Base-by-base conservation (phyloP, 2,113 vertebrate species). In the Rhabdomys dilectus region DNA sequence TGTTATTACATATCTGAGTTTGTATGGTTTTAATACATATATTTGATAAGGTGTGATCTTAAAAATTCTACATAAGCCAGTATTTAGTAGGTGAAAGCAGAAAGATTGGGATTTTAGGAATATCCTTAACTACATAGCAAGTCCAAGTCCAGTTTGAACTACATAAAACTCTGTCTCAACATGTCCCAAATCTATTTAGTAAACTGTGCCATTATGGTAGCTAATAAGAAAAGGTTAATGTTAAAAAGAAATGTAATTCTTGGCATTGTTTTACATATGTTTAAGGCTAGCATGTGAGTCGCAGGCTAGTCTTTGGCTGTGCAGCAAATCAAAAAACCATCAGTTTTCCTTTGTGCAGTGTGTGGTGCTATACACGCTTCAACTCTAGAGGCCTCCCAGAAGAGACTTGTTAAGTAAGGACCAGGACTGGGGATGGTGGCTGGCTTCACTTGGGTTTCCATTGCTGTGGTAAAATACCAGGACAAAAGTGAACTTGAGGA, bases 301-400 rank as follows among this genome's bases (percentile, higher is more conserved):
- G 36, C 21, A 58, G 19, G 24, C 10, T 60, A 58, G 80, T n/a
- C 80, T 58, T 82, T 58, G 36, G 19, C 34, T 39, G 22, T 84
- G 22, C 42, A 42, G 36, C 80, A 62, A 84, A 24, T 31, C 10
- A 48, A 34, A 72, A 70, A 51, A 16, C 3, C 34, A 53, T 77
- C 60, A 58, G 26, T 76, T 93, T 94, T 73, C 17, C 39, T 92
- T 89, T 80, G 45, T 90, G 86, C 48, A 31, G 51, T 85, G 22
- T 85, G 22, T 92, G 31, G 39, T 72, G 84, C 29, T 90, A 0
- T 36, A 1, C 31, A 3, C 77, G 64, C 68, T 75, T 42, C 51
- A 85, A 58, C 75, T 62, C 26, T 70, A 75, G 58, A 88, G 4
- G 24, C n/a, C 58, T 91, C 56, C 5, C 0, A 70, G n/a, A 91